phyloP scores from a whole-genome alignment of 2,113 vertebrate species.

The Notothenia rossii region DNA sequence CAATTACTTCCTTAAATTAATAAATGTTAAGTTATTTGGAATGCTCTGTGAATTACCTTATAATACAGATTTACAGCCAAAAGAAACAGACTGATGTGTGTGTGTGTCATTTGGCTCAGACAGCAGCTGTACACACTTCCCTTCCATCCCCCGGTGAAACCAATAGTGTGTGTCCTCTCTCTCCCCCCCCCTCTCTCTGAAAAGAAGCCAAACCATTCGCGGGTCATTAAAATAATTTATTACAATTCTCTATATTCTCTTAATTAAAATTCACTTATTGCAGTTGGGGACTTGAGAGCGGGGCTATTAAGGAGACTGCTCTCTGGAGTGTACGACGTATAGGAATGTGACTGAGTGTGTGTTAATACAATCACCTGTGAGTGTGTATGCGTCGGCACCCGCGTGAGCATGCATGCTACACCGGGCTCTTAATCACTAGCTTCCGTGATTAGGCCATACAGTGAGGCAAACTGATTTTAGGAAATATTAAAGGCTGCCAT shows the following conservation, averaged over 20 bases:
- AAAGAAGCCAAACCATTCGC: conserved; percentile 52
- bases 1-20: background rate
- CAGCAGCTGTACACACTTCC: conserved; percentile 1
- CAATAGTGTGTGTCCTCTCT: conserved; percentile 28
- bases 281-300: conserved; percentile 63
- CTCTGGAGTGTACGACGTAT: conserved; percentile 35
- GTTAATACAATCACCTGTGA: conserved; percentile 7
- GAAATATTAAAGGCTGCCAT: conserved; percentile 13
- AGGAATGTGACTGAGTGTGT: conserved; percentile 31
- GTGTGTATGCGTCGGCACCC: background rate
- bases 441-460: conserved; percentile 36
- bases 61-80: conserved; percentile 8
- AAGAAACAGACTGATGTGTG: conserved; percentile 22
- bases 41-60: background rate
- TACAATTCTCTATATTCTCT: conserved; percentile 76
- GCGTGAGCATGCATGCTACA: background rate
- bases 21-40: background rate
- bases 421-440: conserved; percentile 29
- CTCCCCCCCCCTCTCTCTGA: conserved; percentile 15
- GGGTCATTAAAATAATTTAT: conserved; percentile 77
- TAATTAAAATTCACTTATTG: conserved; percentile 81
- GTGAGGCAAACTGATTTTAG: conserved; percentile 3
- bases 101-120: conserved; percentile 17
- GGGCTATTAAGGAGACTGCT: conserved; percentile 67
- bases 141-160: conserved; percentile 1